phyloP scores from a whole-genome alignment of 2,797 vertebrate genomes.

The Myotis planiceps region DNA sequence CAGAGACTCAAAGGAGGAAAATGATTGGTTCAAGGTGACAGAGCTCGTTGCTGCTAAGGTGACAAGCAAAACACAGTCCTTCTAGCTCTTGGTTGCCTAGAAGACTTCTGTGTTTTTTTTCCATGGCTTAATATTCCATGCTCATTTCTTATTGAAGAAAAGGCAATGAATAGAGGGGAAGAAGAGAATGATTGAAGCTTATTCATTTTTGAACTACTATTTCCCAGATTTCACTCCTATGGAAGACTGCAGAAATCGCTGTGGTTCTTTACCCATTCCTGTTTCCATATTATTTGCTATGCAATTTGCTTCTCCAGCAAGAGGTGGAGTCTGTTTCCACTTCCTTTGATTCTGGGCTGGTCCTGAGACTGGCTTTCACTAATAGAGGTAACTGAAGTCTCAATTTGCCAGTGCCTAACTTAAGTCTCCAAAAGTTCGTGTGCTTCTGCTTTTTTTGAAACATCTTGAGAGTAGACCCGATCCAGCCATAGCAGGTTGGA shows the following conservation, averaged over 20 bases:
- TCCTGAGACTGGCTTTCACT: neutral
- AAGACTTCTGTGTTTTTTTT: neutral
- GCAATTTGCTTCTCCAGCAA: neutral
- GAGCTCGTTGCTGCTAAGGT: neutral
- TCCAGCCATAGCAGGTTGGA: neutral
- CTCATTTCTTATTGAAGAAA: neutral
- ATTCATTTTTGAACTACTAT: neutral
- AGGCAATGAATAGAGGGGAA: neutral
- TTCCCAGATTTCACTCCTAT: neutral
- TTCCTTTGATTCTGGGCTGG: neutral
- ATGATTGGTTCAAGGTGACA: neutral
- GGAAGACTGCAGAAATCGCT: neutral
- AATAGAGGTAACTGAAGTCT: neutral
- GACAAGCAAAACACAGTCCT: neutral
- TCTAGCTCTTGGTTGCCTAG: neutral
- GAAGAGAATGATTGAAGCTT: neutral
- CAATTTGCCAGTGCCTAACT: neutral
- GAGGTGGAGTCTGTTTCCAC: neutral
- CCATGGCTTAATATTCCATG: neutral
- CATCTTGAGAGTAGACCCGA: neutral
- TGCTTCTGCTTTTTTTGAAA: neutral
- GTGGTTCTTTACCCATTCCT: neutral
- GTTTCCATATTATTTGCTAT: neutral
- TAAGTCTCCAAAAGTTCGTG: neutral
- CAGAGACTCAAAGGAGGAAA: neutral